phyloP scores from a whole-genome alignment of 2,113 vertebrate species.

The Calypte anna region DNA sequence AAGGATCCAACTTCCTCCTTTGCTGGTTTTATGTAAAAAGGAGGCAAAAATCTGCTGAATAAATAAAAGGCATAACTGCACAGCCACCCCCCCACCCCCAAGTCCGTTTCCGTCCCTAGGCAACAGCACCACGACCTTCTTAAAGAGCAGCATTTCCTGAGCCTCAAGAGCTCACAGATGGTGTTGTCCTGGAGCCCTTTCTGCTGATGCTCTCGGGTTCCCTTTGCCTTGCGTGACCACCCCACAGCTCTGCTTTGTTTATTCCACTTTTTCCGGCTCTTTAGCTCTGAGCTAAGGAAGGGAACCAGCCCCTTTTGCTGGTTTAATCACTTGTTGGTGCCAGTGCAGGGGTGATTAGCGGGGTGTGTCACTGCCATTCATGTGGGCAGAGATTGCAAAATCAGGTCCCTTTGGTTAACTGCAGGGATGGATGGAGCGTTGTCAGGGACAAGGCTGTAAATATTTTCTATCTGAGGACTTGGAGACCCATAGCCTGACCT shows the following conservation, averaged over 20 bases:
- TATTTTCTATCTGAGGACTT: neutral
- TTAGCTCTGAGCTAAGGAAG: neutral
- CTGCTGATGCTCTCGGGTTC: constrained; percentile 52
- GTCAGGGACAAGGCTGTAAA: neutral
- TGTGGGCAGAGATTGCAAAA: neutral
- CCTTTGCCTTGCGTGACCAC: constrained; percentile 36
- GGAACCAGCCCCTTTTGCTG: neutral
- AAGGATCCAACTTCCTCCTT: constrained; percentile 39
- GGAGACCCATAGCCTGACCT: neutral
- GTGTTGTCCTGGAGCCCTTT: constrained; percentile 36
- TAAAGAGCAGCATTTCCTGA: constrained; percentile 58
- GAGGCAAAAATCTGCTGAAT: constrained; percentile 43
- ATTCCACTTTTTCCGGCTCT: constrained; percentile 41
- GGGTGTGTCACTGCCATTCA: neutral
- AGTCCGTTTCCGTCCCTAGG: neutral
- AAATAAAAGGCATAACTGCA: constrained; percentile 11
- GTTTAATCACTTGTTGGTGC: neutral
- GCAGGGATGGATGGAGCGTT: fast-evolving
- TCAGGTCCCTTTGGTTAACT: fast-evolving
- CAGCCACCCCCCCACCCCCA: constrained; percentile 12
- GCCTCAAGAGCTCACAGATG: constrained; percentile 41
- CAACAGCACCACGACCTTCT: neutral
- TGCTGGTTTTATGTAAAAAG: neutral
- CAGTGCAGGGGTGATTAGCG: neutral
- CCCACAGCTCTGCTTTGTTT: constrained; percentile 44